phyloP scores from a whole-genome alignment of 2,113 vertebrate genomes.

The Cettia cetti region DNA sequence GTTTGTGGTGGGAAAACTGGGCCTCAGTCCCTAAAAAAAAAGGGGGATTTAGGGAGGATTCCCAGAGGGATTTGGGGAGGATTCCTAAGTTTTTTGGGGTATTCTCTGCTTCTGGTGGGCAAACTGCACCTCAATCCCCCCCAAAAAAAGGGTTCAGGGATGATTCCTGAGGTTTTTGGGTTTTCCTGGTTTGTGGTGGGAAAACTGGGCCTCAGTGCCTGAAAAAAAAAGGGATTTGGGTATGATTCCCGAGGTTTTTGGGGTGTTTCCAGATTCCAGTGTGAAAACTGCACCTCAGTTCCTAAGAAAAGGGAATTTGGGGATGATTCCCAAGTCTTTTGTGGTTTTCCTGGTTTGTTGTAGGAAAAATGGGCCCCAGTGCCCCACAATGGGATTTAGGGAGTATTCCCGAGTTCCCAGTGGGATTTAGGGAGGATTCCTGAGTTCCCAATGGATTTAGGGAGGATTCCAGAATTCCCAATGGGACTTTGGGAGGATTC shows the following conservation, averaged over 20 bases:
- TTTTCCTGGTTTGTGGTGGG: too few species aligned
- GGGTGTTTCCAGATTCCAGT: too few species aligned
- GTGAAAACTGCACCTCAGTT: too few species aligned
- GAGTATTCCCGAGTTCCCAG: too few species aligned
- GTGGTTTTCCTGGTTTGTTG: neutral
- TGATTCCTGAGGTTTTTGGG: neutral
- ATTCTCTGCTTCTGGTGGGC: too few species aligned
- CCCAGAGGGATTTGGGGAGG: neutral
- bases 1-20: neutral
- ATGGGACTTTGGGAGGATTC: too few species aligned
- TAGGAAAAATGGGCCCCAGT: too few species aligned
- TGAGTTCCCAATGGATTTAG: too few species aligned
- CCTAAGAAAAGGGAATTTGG: neutral
- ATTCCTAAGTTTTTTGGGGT: neutral
- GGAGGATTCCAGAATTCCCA: too few species aligned
- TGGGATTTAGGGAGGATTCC: neutral
- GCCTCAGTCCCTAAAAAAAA: neutral
- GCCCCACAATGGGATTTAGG: rapidly evolving
- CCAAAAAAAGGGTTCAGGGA: neutral
- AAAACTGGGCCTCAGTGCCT: too few species aligned
- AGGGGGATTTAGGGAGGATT: neutral
- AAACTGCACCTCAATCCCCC: too few species aligned
- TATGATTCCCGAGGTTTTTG: neutral
- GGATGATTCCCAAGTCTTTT: neutral
- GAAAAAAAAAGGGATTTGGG: neutral